Conservation (phyloP, 1,140 invertebrate species). For the Nephotettix cincticeps region DNA sequence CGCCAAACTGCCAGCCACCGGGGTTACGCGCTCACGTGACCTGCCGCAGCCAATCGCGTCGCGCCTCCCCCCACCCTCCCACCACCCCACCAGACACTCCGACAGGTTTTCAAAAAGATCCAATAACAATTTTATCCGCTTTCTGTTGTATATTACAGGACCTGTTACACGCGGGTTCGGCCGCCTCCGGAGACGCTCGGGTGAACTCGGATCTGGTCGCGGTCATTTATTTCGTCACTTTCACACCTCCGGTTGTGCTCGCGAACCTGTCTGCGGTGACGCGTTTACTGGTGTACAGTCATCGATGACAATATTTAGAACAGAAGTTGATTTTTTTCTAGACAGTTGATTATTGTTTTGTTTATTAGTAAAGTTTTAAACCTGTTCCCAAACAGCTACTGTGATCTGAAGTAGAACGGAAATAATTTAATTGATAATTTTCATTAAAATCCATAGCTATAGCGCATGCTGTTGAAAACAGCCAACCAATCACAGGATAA, state of each 20-base stretch:
- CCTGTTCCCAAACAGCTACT: too few relatives aligned
- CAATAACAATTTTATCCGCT: slow-evolving; percentile 27
- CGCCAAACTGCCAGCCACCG: slow-evolving; percentile 19
- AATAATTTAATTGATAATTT: too few relatives aligned
- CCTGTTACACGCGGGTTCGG: slow-evolving; percentile 24
- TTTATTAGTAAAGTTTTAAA: too few relatives aligned
- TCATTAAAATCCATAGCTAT: too few relatives aligned
- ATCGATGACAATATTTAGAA: too few relatives aligned
- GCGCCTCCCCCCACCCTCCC: background rate
- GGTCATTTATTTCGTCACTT: background rate
- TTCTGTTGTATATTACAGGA: slow-evolving; percentile 4
- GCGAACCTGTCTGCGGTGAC: too few relatives aligned
- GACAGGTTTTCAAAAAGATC: slow-evolving; percentile 30
- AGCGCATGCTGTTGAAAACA: too few relatives aligned
- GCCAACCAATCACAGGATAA: too few relatives aligned
- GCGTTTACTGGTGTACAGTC: too few relatives aligned
- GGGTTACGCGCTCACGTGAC: slow-evolving; percentile 7
- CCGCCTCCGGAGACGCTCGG: background rate
- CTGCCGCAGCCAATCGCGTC: background rate
- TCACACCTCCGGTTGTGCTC: background rate
- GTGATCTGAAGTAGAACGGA: too few relatives aligned
- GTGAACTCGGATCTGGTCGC: background rate
- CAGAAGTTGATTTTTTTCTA: too few relatives aligned
- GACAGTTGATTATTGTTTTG: too few relatives aligned
- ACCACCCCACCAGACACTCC: background rate